phyloP scores from a whole-genome alignment of 2,113 vertebrate genomes.

The Agelaius phoeniceus region DNA sequence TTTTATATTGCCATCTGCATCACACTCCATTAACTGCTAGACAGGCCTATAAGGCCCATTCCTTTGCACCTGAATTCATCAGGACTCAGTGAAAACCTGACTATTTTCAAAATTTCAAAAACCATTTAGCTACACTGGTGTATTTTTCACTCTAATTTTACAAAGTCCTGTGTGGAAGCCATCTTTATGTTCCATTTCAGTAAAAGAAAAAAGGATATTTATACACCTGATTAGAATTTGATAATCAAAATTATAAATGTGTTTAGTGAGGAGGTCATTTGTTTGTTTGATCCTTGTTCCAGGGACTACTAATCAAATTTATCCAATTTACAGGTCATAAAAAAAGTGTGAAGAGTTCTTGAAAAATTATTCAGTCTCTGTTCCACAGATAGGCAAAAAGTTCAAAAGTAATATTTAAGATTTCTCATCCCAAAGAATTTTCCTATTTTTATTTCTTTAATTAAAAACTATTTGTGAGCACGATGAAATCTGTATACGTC shows the following conservation, averaged over 20 bases:
- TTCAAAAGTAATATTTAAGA: background rate
- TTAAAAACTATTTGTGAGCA: background rate
- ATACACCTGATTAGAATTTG: background rate
- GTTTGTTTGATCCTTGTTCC: background rate
- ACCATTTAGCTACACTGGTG: background rate
- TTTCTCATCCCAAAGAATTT: background rate
- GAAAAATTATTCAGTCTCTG: background rate
- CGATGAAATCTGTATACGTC: background rate
- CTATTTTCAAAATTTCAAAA: background rate
- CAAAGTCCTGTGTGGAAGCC: background rate
- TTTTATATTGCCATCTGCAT: background rate
- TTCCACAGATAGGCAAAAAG: background rate
- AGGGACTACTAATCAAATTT: background rate
- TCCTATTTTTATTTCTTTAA: background rate
- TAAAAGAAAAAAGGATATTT: background rate
- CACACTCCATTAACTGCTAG: background rate
- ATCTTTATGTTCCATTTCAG: background rate
- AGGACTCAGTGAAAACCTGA: background rate
- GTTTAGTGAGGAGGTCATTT: accelerated
- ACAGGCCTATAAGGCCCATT: background rate
- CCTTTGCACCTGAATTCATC: background rate
- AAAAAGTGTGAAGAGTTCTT: background rate
- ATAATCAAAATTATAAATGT: background rate
- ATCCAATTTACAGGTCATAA: background rate
- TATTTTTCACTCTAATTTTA: background rate